Conservation (phyloP, 2,797 vertebrate species). For the Dipus sagitta region DNA sequence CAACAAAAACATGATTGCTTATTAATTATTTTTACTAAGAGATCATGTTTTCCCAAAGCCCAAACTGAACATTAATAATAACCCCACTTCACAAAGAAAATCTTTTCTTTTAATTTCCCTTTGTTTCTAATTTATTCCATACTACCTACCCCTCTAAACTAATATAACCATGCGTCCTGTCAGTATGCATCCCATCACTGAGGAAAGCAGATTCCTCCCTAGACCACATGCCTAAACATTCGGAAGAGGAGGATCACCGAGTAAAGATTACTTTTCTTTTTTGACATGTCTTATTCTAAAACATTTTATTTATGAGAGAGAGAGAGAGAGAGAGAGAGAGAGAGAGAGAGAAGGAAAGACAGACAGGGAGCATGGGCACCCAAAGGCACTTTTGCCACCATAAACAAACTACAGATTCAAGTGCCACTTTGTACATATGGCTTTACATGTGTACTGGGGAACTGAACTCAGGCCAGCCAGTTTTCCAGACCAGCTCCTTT, state of each 20-base stretch:
- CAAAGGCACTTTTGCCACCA: no score
- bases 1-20: not conserved
- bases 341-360: no score
- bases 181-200: not conserved
- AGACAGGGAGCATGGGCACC: no score
- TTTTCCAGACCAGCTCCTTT: no score
- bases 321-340: no score
- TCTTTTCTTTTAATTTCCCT: not conserved
- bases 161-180: not conserved
- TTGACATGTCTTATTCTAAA: not conserved
- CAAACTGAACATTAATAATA: not conserved
- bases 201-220: not conserved
- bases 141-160: not conserved
- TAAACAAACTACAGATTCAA: no score
- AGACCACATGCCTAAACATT: not conserved
- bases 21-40: conserved; percentile 10
- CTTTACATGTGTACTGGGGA: no score
- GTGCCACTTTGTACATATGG: no score
- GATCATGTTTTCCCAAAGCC: not conserved
- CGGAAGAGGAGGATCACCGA: not conserved
- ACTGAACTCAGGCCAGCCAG: no score
- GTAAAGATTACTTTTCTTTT: no score
- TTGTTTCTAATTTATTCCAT: conserved; percentile 7
- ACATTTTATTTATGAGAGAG: no score
- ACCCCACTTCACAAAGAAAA: not conserved